Evolutionary conservation across 2,888 invertebrate species (phyloP).

Genomic region (Nezara viridula): DNA sequence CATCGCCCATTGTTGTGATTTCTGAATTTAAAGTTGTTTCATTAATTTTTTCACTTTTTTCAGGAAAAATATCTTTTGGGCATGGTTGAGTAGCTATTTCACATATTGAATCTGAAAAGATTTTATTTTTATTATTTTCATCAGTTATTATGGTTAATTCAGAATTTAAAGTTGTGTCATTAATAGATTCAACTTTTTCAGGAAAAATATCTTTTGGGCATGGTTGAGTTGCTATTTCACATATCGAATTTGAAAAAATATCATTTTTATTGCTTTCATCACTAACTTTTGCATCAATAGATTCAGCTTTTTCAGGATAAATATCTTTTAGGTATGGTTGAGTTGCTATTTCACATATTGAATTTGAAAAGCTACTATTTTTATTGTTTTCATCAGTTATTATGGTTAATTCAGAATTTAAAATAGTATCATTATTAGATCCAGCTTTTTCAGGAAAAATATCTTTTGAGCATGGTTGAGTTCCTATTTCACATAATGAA

Average conservation of each 20-base stretch:
- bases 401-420: no score
- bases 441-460: neutral
- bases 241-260: neutral
- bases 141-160: neutral
- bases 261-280: neutral
- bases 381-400: neutral
- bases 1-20: neutral
- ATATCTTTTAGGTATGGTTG: neutral
- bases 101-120: neutral
- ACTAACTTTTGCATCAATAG: neutral
- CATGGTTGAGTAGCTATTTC: slow-evolving; percentile 19
- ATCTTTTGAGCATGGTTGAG: neutral
- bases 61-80: neutral
- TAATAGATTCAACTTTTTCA: neutral
- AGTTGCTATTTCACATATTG: neutral
- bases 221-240: neutral
- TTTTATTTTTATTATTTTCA: no score
- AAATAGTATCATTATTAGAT: neutral
- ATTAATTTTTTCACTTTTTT: neutral
- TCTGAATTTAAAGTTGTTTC: neutral
- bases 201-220: no score
- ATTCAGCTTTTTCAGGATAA: neutral
- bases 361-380: neutral
- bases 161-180: neutral
- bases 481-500: neutral